phyloP scores from a whole-genome alignment of 2,888 invertebrate genomes.

The Charanyca ferruginea region DNA sequence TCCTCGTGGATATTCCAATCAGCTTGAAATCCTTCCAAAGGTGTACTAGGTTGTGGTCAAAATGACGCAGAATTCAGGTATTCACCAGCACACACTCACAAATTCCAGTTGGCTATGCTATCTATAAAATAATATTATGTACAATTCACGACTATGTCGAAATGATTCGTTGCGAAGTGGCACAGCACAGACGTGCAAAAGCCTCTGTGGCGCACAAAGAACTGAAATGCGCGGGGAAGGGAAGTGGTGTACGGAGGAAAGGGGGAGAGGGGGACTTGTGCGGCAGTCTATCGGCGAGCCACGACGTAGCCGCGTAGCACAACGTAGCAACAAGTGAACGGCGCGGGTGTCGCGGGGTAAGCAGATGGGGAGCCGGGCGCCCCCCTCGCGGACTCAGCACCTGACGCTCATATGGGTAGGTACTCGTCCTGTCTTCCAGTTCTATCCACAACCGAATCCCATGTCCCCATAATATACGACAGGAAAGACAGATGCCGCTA shows the following conservation, averaged over 20 bases:
- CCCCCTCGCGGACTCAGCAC: constrained; percentile 82
- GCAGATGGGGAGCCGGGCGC: constrained; percentile 71
- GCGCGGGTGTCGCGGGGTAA: constrained; percentile 77
- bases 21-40: constrained; percentile 67
- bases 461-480: constrained; percentile 68
- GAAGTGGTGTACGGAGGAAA: constrained; percentile 78
- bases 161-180: constrained; percentile 74
- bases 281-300: constrained; percentile 81
- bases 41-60: constrained; percentile 81
- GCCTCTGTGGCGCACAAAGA: constrained; percentile 88
- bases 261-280: constrained; percentile 77
- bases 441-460: constrained; percentile 62
- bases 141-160: constrained; percentile 78
- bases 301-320: constrained; percentile 71
- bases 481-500: constrained; percentile 85
- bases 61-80: constrained; percentile 75
- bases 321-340: constrained; percentile 90
- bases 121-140: constrained; percentile 69
- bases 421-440: constrained; percentile 73
- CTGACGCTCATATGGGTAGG: constrained; percentile 81
- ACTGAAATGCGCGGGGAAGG: constrained; percentile 88
- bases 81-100: constrained; percentile 82
- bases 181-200: constrained; percentile 83
- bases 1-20: constrained; percentile 62
- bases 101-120: constrained; percentile 77